Evolutionary conservation across 92 coral and sea anemone species (phyloP), one percentile per base, ranked within the genome.

Genomic region (Paragorgia papillata): DNA sequence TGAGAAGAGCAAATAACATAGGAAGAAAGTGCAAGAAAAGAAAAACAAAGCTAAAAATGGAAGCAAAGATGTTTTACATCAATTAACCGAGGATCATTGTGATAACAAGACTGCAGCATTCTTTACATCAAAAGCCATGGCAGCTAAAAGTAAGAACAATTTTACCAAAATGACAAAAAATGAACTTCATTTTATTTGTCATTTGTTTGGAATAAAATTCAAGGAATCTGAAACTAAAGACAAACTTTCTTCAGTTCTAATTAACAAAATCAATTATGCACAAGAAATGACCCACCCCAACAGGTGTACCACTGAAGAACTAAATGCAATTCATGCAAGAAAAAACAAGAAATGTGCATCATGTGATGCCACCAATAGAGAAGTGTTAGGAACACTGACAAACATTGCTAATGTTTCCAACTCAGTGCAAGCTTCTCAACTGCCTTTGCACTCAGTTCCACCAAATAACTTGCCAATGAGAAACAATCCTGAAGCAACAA

Each of bases 11-110:
- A 74, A 64, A 15, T 66, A 54, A 56, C 86, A 82, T 56, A 74
- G 82, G 43, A 82, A 63, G 39, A 74, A 75, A 49, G 81, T 82
- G 33, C 71, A 73, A 49, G 63, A 77, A 79, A 66, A 26, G 74
- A 66, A 41, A 9, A 19, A 40, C 26, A 41, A 39, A 22, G 56
- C 32, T 66, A 24, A 17, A 9, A 41, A 27, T 66, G 57, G 26
- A 57, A 59, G 20, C 57, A 67, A 34, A 25, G 39, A 8, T 56
- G 54, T 49, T 32, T 9, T 56, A 69, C 67, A 34, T 55, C 54
- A 61, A 62, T 13, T 62, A 7, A 30, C 30, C 30, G 37, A 79
- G 4, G 83, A 79, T 37, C 14, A 57, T 24, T 79, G 63, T 22
- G 48, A 29, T 22, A 59, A 79, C 22, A 79, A 79, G 43, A 9